phyloP scores from a whole-genome alignment of 2,113 vertebrate genomes.

The Hippopotamus amphibius region DNA sequence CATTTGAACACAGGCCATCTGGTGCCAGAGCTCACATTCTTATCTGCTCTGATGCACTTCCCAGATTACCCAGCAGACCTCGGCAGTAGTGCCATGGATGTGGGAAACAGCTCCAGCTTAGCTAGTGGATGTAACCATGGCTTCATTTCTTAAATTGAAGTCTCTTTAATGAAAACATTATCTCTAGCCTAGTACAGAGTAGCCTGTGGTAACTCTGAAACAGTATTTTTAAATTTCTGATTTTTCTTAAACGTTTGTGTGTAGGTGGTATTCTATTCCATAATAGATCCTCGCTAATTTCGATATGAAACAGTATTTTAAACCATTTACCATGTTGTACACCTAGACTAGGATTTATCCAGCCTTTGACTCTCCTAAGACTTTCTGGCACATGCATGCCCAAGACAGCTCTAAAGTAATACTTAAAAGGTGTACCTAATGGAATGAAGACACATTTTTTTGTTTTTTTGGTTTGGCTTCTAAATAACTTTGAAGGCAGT shows the following conservation, averaged over 20 bases:
- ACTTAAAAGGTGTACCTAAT: not conserved
- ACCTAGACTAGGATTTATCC: not conserved
- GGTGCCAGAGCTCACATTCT: not conserved
- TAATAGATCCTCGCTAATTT: not conserved
- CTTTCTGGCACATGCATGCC: not conserved
- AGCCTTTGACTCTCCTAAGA: not conserved
- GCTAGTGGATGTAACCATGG: not conserved
- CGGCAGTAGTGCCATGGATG: not conserved
- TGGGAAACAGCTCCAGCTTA: not conserved
- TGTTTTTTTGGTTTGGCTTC: not conserved
- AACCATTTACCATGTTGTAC: not conserved
- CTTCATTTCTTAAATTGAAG: not conserved
- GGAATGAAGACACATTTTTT: not conserved
- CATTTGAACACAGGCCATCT: not conserved
- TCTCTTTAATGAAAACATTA: not conserved
- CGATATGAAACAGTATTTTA: not conserved
- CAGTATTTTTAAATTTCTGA: not conserved
- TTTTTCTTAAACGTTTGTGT: not conserved
- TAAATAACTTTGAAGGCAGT: constrained; percentile 32
- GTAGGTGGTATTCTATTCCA: not conserved
- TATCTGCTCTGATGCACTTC: too few species aligned
- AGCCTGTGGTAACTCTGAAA: constrained; percentile 9
- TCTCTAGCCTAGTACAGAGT: not conserved
- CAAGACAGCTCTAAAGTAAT: not conserved
- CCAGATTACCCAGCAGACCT: too few species aligned